Base-by-base conservation (phyloP, 2,797 vertebrate species). In the Diceros bicornis region DNA sequence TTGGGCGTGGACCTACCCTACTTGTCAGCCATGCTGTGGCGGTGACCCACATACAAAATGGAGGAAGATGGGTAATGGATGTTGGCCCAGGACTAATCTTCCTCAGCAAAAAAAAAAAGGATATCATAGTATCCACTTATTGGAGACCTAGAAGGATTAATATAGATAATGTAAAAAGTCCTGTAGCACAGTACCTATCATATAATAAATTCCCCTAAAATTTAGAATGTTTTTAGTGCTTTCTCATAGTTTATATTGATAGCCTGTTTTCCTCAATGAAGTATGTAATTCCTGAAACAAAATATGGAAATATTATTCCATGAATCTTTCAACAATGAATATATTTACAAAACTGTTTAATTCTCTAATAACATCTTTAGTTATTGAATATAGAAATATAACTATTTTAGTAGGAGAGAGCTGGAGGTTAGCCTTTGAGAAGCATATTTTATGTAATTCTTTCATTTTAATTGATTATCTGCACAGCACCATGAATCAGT, bases 381-480 rank as follows among this genome's bases (percentile, higher is more conserved):
- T 0, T 12, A 86, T 59, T 96, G 13, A n/a, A 57, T 95, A 55
- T 62, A 97, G 17, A 86, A 61, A 16, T 97, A 62, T 68, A 92
- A 74, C 6, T 78, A 89, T 97, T 98, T 96, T 95, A 94, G 13
- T 95, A 81, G 32, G 82, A 92, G 81, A 94, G 98, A 98, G 92
- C 91, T 99, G 97, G 96, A 97, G 97, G 97, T 98, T 98, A 98
- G 97, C 98, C 98, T 98, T 97, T 98, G 97, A 99, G 96, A 98
- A 98, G 98, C 96, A 98, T 98, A 99, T 98, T 98, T 98, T 98
- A 97, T 52, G 91, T 98, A 98, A 99, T 99, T 99, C 98, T 99
- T 98, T 98, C 81, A 98, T 97, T 97, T 99, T 99, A 99, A 99
- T 99, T 99, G 98, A 99, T 99, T 99, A 99, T 99, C 99, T 99